Percentiles rank a stretch among this genome's conserved stretches.
These are phyloP conservation scores for Takifugu bimaculatus DNA, from an alignment of 2,113 vertebrate species.

Conservation along the genomic window DNA sequence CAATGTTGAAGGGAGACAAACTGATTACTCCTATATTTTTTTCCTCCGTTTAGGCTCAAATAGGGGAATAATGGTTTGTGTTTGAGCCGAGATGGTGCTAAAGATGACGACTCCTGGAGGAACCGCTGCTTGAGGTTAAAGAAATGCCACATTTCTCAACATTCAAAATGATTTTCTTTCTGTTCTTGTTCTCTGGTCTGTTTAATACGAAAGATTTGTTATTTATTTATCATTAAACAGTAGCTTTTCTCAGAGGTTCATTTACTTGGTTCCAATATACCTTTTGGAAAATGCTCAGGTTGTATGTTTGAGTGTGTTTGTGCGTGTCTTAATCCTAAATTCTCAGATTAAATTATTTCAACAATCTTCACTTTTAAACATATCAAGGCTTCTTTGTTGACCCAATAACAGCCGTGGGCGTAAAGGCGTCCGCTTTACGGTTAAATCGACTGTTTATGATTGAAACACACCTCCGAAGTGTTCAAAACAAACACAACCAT, in stretches of 20 bases:
- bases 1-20: constrained; percentile 45
- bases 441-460: constrained; percentile 57
- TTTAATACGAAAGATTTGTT: too few species aligned
- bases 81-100: too few species aligned
- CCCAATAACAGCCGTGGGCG: constrained; percentile 39
- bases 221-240: too few species aligned
- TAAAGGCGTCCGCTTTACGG: constrained; percentile 43
- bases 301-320: not conserved
- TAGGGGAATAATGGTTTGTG: not conserved
- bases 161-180: too few species aligned
- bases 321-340: not conserved
- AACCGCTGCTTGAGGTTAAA: too few species aligned
- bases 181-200: too few species aligned
- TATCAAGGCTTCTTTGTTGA: too few species aligned
- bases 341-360: not conserved
- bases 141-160: too few species aligned
- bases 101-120: too few species aligned
- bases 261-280: not conserved
- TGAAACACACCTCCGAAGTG: constrained; percentile 48
- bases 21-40: constrained; percentile 36
- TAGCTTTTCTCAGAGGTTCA: too few species aligned
- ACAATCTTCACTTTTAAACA: too few species aligned
- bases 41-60: not conserved
- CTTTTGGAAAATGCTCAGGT: not conserved
- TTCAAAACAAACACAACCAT: constrained; percentile 64